These are phyloP conservation scores for Taenaris catops DNA, from an alignment of 2,888 invertebrate genomes.

Conservation along the genomic window DNA sequence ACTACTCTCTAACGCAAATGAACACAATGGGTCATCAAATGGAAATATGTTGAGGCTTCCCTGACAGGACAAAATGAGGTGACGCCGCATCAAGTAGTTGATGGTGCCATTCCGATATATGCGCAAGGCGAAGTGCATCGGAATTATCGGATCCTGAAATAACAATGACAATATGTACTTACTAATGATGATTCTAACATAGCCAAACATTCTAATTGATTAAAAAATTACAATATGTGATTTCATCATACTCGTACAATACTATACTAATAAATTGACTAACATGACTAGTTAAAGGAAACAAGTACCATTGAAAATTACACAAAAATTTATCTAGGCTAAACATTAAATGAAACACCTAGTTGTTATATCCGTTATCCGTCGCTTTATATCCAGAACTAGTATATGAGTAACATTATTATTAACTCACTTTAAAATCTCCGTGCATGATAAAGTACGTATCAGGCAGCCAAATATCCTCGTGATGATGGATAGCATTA, in stretches of 20 bases:
- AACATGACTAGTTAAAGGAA: too few relatives aligned
- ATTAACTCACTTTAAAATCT: constrained; percentile 89
- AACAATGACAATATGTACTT: constrained; percentile 23
- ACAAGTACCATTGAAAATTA: too few relatives aligned
- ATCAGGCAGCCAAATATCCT: constrained; percentile 95
- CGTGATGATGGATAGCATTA: constrained; percentile 96
- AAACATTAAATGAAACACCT: too few relatives aligned
- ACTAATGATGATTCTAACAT: constrained; percentile 2
- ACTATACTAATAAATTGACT: not conserved
- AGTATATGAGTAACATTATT: too few relatives aligned
- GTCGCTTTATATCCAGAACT: too few relatives aligned
- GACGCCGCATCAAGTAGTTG: constrained; percentile 95
- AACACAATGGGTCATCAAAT: constrained; percentile 96
- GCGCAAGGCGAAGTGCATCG: constrained; percentile 95
- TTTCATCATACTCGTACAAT: not conserved
- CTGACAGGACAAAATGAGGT: constrained; percentile 95
- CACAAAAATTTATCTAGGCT: too few relatives aligned
- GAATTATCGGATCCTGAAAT: constrained; percentile 90
- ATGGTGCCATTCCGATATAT: constrained; percentile 96
- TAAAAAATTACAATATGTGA: not conserved
- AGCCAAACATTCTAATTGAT: not conserved
- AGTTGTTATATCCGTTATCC: too few relatives aligned
- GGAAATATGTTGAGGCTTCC: constrained; percentile 97
- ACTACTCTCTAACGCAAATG: constrained; percentile 98
- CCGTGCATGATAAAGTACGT: constrained; percentile 98